Base-by-base conservation (phyloP, 2,888 invertebrate genomes). In the Vanessa cardui region DNA sequence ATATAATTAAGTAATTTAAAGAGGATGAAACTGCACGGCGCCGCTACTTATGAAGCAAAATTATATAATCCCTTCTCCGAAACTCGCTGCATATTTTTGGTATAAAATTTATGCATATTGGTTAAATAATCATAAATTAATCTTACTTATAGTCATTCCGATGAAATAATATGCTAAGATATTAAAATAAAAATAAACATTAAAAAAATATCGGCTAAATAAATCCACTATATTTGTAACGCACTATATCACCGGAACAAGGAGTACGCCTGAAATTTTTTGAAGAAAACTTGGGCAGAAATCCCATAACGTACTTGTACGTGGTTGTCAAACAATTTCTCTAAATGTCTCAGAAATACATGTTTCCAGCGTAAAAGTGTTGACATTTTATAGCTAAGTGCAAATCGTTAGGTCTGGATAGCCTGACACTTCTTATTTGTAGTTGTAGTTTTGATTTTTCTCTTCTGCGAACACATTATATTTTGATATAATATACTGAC, bases 291-390 rank as follows among this genome's bases (percentile, higher is more conserved):
- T 83, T 79, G 70, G 72, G 78, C 77, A 74, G 79, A 83, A 83
- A 78, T 80, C 77, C 68, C 76, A 70, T 78, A 82, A 76, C 77
- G 73, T 72, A 73, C 65, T 58, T 68, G 77, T 80, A 82, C 81
- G 81, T 83, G 83, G 80, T 74, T 80, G 77, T 83, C 80, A 79
- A 78, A 80, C 73, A 74, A 72, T 75, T 72, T 75, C 71, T 72
- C 71, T 71, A 56, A 68, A 61, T 68, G 72, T 70, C 64, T 70
- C 64, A 47, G 54, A 50, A 64, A 67, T 64, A 59, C 60, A 66
- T 60, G 60, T 54, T 47, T 61, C 60, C 44, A 39, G 39, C 39
- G 59, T 66, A 66, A 61, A 66, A 66, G 60, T 61, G 65, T 60
- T 66, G 65, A 66, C 65, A 66, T 61, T 66, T 66, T 66, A 61